A percentile compares a stretch with the other conserved stretches of the same genome.
These are phyloP conservation scores for Sitta europaea DNA, from an alignment of 2,113 vertebrate species.

Conservation along the genomic window DNA sequence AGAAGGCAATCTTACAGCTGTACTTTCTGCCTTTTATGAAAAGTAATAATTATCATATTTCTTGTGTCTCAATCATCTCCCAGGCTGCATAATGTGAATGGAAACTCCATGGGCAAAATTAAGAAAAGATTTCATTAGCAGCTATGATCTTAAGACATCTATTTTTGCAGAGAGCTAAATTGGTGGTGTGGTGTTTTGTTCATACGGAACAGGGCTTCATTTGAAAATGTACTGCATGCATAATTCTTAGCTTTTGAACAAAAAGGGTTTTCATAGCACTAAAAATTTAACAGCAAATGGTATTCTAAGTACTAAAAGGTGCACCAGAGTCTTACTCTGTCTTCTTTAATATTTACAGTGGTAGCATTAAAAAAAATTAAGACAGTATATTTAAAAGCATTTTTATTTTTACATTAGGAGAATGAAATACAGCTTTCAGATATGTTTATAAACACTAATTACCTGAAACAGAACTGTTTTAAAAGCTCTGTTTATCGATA, in stretches of 20 bases:
- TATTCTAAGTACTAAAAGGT: neutral
- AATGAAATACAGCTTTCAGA: neutral
- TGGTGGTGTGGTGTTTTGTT: neutral
- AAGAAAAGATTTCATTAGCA: neutral
- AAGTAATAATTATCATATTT: slow-evolving; percentile 10
- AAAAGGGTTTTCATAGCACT: neutral
- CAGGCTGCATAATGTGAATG: neutral
- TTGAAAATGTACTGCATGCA: neutral
- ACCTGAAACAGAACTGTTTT: neutral
- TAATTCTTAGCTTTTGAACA: neutral
- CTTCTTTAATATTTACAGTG: neutral
- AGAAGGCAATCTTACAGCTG: neutral
- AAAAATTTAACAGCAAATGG: neutral
- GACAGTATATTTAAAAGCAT: neutral
- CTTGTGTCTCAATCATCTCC: neutral
- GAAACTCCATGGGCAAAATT: neutral
- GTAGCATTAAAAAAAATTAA: neutral
- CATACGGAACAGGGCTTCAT: neutral
- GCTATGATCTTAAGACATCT: neutral
- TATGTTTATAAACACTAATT: neutral
- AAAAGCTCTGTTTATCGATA: neutral
- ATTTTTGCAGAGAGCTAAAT: neutral
- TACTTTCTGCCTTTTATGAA: slow-evolving; percentile 2
- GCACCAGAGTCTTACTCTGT: neutral
- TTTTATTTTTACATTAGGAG: neutral